phyloP scores from a whole-genome alignment of 2,797 vertebrate genomes.

The Picus viridis region DNA sequence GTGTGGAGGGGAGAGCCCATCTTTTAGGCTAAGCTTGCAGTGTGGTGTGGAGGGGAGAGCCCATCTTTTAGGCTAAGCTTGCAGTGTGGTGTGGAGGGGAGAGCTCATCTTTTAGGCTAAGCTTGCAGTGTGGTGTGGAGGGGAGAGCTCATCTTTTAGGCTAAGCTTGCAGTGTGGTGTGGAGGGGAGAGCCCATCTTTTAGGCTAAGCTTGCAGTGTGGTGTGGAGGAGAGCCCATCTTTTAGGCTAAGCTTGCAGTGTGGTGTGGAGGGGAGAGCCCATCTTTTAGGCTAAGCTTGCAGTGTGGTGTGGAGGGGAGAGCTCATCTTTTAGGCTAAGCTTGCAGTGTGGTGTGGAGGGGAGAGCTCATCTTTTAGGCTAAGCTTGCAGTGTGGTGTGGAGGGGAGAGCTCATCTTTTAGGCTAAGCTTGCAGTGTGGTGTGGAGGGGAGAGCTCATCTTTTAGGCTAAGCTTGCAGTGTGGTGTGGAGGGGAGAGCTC shows the following conservation, averaged over 20 bases:
- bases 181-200: neutral
- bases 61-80: neutral
- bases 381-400: neutral
- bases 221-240: too few relatives aligned
- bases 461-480: neutral
- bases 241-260: too few relatives aligned
- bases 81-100: neutral
- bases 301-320: too few relatives aligned
- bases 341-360: too few relatives aligned
- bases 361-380: neutral
- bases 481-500: neutral
- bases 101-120: neutral
- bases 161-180: neutral
- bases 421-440: neutral
- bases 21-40: too few relatives aligned
- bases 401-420: neutral
- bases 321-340: too few relatives aligned
- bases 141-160: neutral
- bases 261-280: too few relatives aligned
- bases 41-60: too few relatives aligned
- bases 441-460: neutral
- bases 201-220: neutral
- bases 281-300: too few relatives aligned
- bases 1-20: too few relatives aligned
- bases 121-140: neutral